A percentile compares a stretch with the other conserved stretches of the same genome.
Conservation (phyloP, 2,888 invertebrate species). For the Xiphydria camelus region DNA sequence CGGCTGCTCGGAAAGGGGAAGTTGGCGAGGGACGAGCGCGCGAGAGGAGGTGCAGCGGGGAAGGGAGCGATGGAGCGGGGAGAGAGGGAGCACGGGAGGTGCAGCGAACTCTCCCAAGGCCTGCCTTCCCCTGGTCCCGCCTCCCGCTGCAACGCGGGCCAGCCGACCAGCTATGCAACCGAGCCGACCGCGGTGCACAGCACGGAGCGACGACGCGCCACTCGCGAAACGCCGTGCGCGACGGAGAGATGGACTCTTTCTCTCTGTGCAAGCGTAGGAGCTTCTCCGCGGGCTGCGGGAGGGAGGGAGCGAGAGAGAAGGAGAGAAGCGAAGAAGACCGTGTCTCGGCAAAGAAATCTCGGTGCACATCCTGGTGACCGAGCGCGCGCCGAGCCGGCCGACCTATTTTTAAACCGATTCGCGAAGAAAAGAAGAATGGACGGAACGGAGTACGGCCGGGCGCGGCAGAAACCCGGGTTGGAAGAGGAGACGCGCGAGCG, state of each 20-base stretch:
- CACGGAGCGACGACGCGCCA: too few species aligned
- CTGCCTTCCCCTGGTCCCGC: too few species aligned
- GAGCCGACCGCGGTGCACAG: too few species aligned
- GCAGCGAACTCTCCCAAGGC: constrained; percentile 59
- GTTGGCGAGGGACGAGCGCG: constrained; percentile 29
- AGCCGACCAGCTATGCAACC: not conserved
- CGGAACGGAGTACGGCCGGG: constrained; percentile 3
- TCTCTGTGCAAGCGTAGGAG: too few species aligned
- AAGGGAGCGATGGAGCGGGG: constrained; percentile 24
- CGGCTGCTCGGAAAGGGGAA: constrained; percentile 50
- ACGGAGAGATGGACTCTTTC: too few species aligned
- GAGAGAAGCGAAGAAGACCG: constrained; percentile 15
- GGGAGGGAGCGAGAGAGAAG: constrained; percentile 5
- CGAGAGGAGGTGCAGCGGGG: constrained; percentile 8
- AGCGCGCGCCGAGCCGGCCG: constrained; percentile 15
- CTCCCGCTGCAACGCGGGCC: not conserved
- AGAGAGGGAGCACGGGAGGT: constrained; percentile 45
- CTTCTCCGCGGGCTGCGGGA: too few species aligned
- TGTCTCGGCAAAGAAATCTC: constrained; percentile 11
- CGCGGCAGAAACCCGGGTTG: too few species aligned
- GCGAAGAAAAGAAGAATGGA: not conserved
- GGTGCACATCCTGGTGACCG: constrained; percentile 25
- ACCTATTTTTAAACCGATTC: constrained; percentile 26
- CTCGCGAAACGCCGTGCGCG: too few species aligned
- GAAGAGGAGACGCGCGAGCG: too few species aligned